A percentile compares a stretch with the other conserved stretches of the same genome.
Conservation (phyloP, 1,140 invertebrate genomes). For the Proctacanthus coquilletti region DNA sequence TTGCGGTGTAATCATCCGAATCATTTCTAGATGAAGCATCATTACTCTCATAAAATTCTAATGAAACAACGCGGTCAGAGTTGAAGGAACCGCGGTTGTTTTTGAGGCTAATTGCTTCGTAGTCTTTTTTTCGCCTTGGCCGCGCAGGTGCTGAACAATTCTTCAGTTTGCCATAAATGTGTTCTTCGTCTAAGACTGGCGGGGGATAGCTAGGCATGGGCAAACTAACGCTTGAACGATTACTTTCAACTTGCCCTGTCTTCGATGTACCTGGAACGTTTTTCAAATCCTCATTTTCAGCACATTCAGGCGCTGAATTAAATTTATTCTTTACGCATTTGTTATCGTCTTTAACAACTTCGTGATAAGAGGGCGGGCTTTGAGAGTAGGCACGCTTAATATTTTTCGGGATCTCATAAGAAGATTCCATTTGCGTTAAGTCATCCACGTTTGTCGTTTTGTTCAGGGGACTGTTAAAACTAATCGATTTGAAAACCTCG, state of each 20-base stretch:
- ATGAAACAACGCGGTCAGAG: slow-evolving; percentile 24
- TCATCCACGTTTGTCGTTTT: slow-evolving; percentile 13
- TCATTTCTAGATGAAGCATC: slow-evolving; percentile 4
- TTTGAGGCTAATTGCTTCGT: slow-evolving; percentile 24
- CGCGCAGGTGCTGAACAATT: slow-evolving; percentile 11
- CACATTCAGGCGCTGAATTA: too few species aligned
- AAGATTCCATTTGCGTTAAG: slow-evolving; percentile 5
- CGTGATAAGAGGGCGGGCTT: too few species aligned
- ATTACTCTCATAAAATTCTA: slow-evolving; percentile 18
- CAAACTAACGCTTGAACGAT: slow-evolving; percentile 1
- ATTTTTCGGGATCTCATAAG: slow-evolving; percentile 22
- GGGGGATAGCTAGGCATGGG: slow-evolving; percentile 23
- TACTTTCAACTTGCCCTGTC: too few species aligned
- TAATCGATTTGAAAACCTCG: slow-evolving; percentile 19
- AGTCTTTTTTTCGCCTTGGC: slow-evolving; percentile 20
- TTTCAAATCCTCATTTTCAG: too few species aligned
- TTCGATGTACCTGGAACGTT: not conserved
- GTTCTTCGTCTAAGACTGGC: slow-evolving; percentile 12
- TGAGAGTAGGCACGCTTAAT: too few species aligned
- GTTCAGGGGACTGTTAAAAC: slow-evolving; percentile 24
- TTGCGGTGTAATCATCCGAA: not conserved
- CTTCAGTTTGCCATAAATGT: slow-evolving; percentile 11
- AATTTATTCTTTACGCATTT: too few species aligned
- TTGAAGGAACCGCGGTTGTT: slow-evolving; percentile 18
- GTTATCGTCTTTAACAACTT: too few species aligned